Conservation (phyloP, 2,888 invertebrate genomes). For the Prionchulus punctatus region DNA sequence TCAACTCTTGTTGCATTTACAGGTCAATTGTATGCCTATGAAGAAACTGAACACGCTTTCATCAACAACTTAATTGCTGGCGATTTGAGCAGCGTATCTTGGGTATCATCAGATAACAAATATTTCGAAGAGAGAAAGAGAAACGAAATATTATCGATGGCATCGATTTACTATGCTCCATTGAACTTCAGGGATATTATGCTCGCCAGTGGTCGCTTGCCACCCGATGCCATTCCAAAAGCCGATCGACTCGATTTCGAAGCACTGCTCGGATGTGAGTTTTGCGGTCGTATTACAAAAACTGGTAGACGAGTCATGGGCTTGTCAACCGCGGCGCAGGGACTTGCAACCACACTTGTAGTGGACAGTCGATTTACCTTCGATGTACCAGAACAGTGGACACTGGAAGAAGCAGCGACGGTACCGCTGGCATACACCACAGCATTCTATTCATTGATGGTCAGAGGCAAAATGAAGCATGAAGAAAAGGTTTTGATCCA, state of each 20-base stretch:
- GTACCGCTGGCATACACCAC: slow-evolving; percentile 36
- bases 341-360: slow-evolving; percentile 60
- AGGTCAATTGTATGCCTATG: slow-evolving; percentile 25
- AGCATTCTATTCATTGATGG: slow-evolving; percentile 58
- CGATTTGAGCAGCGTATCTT: slow-evolving; percentile 74
- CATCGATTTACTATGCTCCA: slow-evolving; percentile 68
- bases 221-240: slow-evolving; percentile 88
- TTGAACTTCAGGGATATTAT: slow-evolving; percentile 96
- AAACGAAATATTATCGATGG: neutral
- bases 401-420: slow-evolving; percentile 39
- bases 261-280: slow-evolving; percentile 54
- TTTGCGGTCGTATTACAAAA: slow-evolving; percentile 43
- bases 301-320: slow-evolving; percentile 66
- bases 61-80: slow-evolving; percentile 80
- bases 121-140: slow-evolving; percentile 37
- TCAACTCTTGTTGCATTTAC: slow-evolving; percentile 10
- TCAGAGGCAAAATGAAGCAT: slow-evolving; percentile 62
- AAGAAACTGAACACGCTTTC: slow-evolving; percentile 68
- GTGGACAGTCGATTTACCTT: slow-evolving; percentile 53
- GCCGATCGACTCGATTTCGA: slow-evolving; percentile 45
- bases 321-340: slow-evolving; percentile 65
- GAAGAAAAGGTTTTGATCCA: slow-evolving; percentile 46
- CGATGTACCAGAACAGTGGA: slow-evolving; percentile 33
- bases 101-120: slow-evolving; percentile 71
- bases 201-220: slow-evolving; percentile 89